phyloP scores from a whole-genome alignment of 2,113 vertebrate genomes.

The Stercorarius parasiticus region DNA sequence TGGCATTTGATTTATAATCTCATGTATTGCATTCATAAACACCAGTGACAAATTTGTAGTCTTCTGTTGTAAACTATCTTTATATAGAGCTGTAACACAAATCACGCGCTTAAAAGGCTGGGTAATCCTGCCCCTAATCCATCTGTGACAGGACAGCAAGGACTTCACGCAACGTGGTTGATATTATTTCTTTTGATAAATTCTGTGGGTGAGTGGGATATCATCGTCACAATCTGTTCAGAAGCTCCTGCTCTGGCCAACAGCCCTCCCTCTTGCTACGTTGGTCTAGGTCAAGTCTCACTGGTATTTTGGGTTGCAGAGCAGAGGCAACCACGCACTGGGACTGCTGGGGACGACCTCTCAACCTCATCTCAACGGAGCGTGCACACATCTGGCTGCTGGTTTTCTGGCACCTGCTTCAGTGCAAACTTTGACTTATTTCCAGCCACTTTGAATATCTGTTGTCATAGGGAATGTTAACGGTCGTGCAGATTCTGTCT shows the following conservation, averaged over 20 bases:
- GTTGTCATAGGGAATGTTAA: background rate
- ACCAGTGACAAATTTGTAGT: background rate
- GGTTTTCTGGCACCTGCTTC: background rate
- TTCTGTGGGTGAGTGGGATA: background rate
- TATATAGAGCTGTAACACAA: background rate
- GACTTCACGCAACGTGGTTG: background rate
- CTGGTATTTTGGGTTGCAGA: background rate
- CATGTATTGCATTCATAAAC: background rate
- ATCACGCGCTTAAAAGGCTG: background rate
- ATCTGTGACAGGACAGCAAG: background rate
- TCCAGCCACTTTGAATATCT: background rate
- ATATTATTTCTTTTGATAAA: background rate
- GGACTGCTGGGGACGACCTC: background rate
- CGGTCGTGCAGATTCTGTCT: background rate
- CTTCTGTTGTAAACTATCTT: background rate
- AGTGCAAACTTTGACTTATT: background rate
- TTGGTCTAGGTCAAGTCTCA: background rate
- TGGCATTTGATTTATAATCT: background rate
- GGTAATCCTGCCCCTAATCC: conserved; percentile 1
- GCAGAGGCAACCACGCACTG: background rate
- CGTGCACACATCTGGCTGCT: background rate
- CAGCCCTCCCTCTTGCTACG: background rate
- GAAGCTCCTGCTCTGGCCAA: background rate
- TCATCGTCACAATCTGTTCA: background rate
- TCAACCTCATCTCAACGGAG: background rate